Conservation (phyloP, 2,888 invertebrate genomes). For the Parelbella ahira region DNA sequence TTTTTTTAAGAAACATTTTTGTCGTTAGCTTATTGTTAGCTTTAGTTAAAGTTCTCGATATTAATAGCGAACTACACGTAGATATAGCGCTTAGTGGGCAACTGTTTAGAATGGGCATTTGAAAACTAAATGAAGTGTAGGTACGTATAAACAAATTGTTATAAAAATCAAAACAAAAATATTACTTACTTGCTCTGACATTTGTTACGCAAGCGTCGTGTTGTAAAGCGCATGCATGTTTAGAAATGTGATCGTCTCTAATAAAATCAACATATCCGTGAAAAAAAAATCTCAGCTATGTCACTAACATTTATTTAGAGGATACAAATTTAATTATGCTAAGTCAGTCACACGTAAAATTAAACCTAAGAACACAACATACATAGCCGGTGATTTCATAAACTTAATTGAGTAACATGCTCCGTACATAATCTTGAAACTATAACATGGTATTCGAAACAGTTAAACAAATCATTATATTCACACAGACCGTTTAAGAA, state of each 20-base stretch:
- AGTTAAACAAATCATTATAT: neutral
- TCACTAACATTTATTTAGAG: slow-evolving; percentile 55
- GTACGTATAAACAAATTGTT: too few species aligned
- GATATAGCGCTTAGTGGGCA: too few species aligned
- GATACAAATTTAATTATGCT: slow-evolving; percentile 50
- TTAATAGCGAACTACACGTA: too few species aligned
- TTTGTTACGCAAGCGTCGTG: slow-evolving; percentile 44
- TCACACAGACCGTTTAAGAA: too few species aligned
- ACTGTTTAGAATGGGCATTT: too few species aligned
- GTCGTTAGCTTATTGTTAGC: too few species aligned
- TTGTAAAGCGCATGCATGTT: slow-evolving; percentile 55
- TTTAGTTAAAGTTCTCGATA: too few species aligned
- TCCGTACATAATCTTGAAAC: slow-evolving; percentile 2
- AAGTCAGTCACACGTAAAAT: slow-evolving; percentile 68
- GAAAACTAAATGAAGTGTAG: too few species aligned
- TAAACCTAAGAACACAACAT: slow-evolving; percentile 40
- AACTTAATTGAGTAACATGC: slow-evolving; percentile 29
- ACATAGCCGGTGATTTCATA: slow-evolving; percentile 33
- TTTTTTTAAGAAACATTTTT: too few species aligned
- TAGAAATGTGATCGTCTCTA: too few species aligned
- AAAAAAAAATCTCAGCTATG: too few species aligned
- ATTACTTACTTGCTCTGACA: slow-evolving; percentile 43
- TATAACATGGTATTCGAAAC: slow-evolving; percentile 9
- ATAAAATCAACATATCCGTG: too few species aligned
- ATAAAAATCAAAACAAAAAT: slow-evolving; percentile 31